Evolutionary conservation across 1,140 invertebrate species (phyloP).

Genomic region (fruit fly (Drosophila melanogaster)): DNA sequence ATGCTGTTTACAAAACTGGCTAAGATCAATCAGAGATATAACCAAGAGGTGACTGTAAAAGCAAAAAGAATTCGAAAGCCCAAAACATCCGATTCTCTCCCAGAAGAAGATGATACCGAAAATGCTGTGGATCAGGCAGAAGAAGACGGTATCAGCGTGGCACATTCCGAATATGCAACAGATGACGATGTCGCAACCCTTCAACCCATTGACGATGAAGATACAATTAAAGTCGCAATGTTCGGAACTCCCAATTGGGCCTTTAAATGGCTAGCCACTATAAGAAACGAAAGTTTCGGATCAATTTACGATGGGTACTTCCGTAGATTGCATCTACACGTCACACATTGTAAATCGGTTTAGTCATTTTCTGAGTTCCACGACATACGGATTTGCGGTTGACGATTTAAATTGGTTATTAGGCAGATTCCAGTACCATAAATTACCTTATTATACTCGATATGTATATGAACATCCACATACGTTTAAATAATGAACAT

Average conservation of each 20-base stretch:
- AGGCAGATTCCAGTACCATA: background rate
- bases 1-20: background rate
- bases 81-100: background rate
- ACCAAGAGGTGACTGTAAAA: background rate
- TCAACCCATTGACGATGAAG: background rate
- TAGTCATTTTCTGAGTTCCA: background rate
- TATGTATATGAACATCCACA: conserved; percentile 2
- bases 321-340: conserved; percentile 8
- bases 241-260: conserved; percentile 23
- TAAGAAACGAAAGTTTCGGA: conserved; percentile 1
- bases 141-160: conserved; percentile 1
- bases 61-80: no score
- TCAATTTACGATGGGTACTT: conserved; percentile 18
- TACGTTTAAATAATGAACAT: background rate
- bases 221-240: background rate
- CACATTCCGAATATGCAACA: background rate
- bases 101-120: background rate
- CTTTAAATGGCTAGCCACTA: background rate
- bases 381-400: conserved; percentile 12
- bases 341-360: background rate
- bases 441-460: conserved; percentile 3
- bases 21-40: background rate
- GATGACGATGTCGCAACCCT: conserved; percentile 3
- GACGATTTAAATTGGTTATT: conserved; percentile 1
- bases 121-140: background rate